phyloP scores from a whole-genome alignment of 1,140 invertebrate species.

The Apolygus lucorum region DNA sequence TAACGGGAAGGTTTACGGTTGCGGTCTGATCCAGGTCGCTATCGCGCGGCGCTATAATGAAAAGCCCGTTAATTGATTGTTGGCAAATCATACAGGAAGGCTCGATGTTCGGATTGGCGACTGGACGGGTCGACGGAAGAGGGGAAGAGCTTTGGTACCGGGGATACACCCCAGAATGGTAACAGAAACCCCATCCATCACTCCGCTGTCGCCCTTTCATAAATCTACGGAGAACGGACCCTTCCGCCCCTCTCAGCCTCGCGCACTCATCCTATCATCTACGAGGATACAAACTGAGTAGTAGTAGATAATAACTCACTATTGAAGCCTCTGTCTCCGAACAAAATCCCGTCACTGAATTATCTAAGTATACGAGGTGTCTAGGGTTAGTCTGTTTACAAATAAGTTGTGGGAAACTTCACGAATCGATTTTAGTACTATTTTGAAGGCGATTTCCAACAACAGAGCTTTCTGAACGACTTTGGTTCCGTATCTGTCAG shows the following conservation, averaged over 20 bases:
- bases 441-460: too few relatives aligned
- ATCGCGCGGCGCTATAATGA: background rate
- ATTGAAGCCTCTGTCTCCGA: background rate
- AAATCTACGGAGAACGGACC: background rate
- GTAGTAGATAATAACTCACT: background rate
- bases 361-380: too few relatives aligned
- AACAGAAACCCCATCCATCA: conserved; percentile 11
- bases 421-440: too few relatives aligned
- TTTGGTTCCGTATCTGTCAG: too few relatives aligned
- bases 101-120: background rate
- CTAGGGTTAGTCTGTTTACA: too few relatives aligned
- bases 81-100: background rate
- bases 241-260: background rate
- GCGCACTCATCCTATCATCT: background rate
- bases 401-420: too few relatives aligned
- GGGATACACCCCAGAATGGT: background rate
- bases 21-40: too few relatives aligned
- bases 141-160: background rate
- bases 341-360: conserved; percentile 5
- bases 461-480: too few relatives aligned
- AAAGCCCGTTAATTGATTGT: background rate
- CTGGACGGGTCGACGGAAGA: background rate
- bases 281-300: background rate
- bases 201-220: conserved; percentile 5
- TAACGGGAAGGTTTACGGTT: too few relatives aligned